phyloP scores from a whole-genome alignment of 2,797 vertebrate species.

The Dryobates pubescens region DNA sequence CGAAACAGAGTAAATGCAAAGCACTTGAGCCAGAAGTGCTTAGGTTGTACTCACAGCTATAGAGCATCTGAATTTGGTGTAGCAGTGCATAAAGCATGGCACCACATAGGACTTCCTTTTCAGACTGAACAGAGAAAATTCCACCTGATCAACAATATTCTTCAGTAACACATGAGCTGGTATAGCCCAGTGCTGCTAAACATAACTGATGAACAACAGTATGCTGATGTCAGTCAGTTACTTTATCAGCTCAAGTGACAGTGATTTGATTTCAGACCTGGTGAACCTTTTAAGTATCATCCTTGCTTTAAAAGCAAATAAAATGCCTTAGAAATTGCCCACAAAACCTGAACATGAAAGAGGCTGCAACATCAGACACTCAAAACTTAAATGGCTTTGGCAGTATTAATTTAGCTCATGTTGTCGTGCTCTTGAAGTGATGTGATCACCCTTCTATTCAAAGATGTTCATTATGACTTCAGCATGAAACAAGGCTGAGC shows the following conservation, averaged over 20 bases:
- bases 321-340: background rate
- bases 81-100: background rate
- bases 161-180: background rate
- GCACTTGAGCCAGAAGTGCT: background rate
- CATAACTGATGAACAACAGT: background rate
- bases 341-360: background rate
- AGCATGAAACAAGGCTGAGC: background rate
- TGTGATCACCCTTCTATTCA: background rate
- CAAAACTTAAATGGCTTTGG: background rate
- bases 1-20: background rate
- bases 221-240: background rate
- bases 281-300: background rate
- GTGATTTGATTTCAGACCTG: background rate
- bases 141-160: background rate
- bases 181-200: background rate
- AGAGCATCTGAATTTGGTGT: background rate
- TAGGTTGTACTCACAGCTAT: background rate
- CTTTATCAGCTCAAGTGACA: background rate
- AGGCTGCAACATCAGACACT: background rate
- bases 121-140: background rate
- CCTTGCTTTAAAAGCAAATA: background rate
- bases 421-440: background rate
- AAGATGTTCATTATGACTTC: background rate
- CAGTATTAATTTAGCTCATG: background rate
- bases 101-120: background rate